Percentiles rank a stretch among this genome's conserved stretches.
phyloP scores from a whole-genome alignment of 2,113 vertebrate genomes.

The Aegotheles bennettii region DNA sequence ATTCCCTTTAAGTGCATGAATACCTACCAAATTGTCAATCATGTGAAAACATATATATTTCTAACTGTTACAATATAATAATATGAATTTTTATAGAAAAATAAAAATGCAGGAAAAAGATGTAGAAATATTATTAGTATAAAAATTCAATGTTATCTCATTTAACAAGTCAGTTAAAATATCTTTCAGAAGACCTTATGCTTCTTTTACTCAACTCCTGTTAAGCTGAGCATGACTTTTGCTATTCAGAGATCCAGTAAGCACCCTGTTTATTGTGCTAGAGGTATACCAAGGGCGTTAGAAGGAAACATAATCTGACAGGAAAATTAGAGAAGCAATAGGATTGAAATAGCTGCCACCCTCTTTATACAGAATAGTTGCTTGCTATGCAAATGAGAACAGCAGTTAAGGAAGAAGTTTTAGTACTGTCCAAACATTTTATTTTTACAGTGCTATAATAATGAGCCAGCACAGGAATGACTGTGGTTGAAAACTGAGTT shows the following conservation, averaged over 20 bases:
- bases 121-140: not conserved
- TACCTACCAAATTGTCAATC: not conserved
- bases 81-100: not conserved
- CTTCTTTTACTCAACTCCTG: not conserved
- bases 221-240: not conserved
- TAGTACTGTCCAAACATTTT: not conserved
- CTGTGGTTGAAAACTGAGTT: constrained; percentile 49
- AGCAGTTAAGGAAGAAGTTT: not conserved
- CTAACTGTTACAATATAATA: not conserved
- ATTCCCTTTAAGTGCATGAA: not conserved
- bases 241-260: not conserved
- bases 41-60: not conserved
- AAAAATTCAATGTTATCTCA: not conserved
- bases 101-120: not conserved
- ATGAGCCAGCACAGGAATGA: constrained; percentile 20
- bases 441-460: constrained; percentile 26
- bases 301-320: not conserved
- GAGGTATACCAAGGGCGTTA: not conserved
- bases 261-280: not conserved
- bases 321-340: constrained; percentile 1
- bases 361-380: not conserved
- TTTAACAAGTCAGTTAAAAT: not conserved
- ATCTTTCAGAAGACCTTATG: not conserved
- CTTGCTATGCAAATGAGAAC: not conserved
- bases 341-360: not conserved